Percentiles rank a stretch among this genome's conserved stretches.
Conservation (phyloP, 2,113 vertebrate species). For the Urocolius indicus region DNA sequence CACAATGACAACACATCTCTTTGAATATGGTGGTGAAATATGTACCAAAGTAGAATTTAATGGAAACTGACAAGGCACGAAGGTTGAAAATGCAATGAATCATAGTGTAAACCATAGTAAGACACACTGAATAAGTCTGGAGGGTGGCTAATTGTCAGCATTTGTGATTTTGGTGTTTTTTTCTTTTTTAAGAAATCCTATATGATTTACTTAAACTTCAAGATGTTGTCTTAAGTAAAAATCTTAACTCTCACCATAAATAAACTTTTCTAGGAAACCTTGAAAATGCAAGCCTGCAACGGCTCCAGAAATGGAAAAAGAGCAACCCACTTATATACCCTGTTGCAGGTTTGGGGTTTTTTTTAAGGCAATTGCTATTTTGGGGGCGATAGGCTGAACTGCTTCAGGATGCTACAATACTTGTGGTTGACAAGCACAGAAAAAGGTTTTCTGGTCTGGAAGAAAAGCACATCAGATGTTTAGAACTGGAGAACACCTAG, state of each 20-base stretch:
- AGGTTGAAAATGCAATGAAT: not conserved
- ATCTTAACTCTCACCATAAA: not conserved
- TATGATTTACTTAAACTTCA: not conserved
- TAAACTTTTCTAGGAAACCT: not conserved
- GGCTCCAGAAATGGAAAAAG: not conserved
- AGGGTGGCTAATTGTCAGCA: not conserved
- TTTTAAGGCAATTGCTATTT: not conserved
- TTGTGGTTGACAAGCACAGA: not conserved
- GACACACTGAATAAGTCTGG: not conserved
- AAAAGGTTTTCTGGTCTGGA: not conserved
- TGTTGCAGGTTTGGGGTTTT: not conserved
- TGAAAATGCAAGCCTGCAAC: not conserved
- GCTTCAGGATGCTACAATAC: not conserved
- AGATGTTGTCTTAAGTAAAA: not conserved
- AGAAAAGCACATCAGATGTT: not conserved
- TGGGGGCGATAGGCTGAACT: not conserved
- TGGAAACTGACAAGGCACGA: not conserved
- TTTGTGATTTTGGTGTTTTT: not conserved
- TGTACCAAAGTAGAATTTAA: not conserved
- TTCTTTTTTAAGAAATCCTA: not conserved
- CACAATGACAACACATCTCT: not conserved
- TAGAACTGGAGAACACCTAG: not conserved
- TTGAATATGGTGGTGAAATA: rapidly evolving
- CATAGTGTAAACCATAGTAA: not conserved
- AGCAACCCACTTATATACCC: not conserved